Evolutionary conservation across 2,888 invertebrate species (phyloP), one percentile per base, ranked within the genome.

Genomic region (Ochropleura plecta): DNA sequence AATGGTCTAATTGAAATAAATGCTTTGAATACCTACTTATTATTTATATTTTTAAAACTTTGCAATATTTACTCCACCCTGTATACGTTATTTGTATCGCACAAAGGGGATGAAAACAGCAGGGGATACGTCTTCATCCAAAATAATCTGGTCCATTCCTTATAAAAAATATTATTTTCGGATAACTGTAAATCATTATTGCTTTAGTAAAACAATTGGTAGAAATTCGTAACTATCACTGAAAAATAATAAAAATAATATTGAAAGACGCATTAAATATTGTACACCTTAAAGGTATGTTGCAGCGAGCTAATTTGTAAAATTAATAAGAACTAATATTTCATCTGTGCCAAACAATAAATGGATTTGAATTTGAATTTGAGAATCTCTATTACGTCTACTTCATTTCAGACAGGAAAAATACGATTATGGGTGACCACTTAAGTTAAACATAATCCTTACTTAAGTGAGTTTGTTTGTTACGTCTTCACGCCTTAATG

Each of bases 21-120:
- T 30, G 30, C 3, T 30, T 30, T 30, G 30, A 30, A 30, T 30
- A 30, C 30, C 30, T 30, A 30, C 30, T 3, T 30, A 30, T 30
- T 30, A 30, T 30, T n/a, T 30, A 42, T 42, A 18, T 2, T 64
- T 30, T 30, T 64, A 0, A 70, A 12, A 12, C 1, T 20, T 44
- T 20, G 30, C 14, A 57, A 57, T 30, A 10, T 60, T 60, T 12
- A 14, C 12, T 44, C 18, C 82, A 80, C 1, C 76, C 83, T 89
- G 84, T 88, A 87, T 85, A 82, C 66, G 44, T 72, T 83, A 71
- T 85, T 85, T 82, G 62, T 74, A 62, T 75, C 60, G 53, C 74
- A 75, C 16, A 67, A 55, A 65, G 71, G 85, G 81, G 79, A 81
- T 83, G 79, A 73, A 83, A 79, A 65, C 77, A 79, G 76, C 79